phyloP scores from a whole-genome alignment of 1,140 invertebrate genomes.

The Alviniconcha marisindica region DNA sequence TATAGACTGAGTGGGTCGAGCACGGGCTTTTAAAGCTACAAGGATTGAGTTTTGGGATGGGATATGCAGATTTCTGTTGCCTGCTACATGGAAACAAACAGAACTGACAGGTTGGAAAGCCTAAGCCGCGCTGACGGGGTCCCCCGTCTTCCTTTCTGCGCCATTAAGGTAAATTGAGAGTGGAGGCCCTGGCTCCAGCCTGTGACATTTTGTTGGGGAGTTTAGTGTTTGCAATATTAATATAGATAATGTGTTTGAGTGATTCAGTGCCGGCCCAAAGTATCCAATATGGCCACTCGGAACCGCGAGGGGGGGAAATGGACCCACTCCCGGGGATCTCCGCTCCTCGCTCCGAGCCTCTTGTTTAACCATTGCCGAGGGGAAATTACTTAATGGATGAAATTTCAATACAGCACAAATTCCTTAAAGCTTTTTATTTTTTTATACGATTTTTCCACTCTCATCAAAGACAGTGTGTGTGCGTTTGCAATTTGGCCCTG shows the following conservation, averaged over 20 bases:
- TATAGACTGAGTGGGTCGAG: slow-evolving; percentile 39
- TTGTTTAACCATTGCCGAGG: slow-evolving; percentile 38
- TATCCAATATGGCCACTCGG: slow-evolving; percentile 35
- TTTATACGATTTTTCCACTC: neutral
- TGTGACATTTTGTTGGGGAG: slow-evolving; percentile 51
- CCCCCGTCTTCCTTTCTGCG: slow-evolving; percentile 35
- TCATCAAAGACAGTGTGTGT: slow-evolving; percentile 27
- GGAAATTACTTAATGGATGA: slow-evolving; percentile 39
- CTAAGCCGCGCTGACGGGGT: slow-evolving; percentile 23
- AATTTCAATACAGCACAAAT: slow-evolving; percentile 33
- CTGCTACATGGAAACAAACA: slow-evolving; percentile 42
- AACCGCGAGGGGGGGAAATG: slow-evolving; percentile 20
- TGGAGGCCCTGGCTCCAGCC: slow-evolving; percentile 24
- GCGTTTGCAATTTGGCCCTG: slow-evolving; percentile 28
- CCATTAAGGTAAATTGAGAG: slow-evolving; percentile 56
- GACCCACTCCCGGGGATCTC: slow-evolving; percentile 12
- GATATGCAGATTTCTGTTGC: slow-evolving; percentile 38
- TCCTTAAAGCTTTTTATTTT: slow-evolving; percentile 32
- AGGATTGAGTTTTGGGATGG: slow-evolving; percentile 44
- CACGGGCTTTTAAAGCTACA: slow-evolving; percentile 41
- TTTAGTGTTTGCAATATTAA: slow-evolving; percentile 60
- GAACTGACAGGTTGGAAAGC: slow-evolving; percentile 40
- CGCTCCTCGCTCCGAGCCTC: slow-evolving; percentile 5
- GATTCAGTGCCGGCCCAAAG: slow-evolving; percentile 35
- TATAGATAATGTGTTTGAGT: slow-evolving; percentile 57